phyloP scores from a whole-genome alignment of 2,888 invertebrate genomes.

The Acanthoscelides obtectus region DNA sequence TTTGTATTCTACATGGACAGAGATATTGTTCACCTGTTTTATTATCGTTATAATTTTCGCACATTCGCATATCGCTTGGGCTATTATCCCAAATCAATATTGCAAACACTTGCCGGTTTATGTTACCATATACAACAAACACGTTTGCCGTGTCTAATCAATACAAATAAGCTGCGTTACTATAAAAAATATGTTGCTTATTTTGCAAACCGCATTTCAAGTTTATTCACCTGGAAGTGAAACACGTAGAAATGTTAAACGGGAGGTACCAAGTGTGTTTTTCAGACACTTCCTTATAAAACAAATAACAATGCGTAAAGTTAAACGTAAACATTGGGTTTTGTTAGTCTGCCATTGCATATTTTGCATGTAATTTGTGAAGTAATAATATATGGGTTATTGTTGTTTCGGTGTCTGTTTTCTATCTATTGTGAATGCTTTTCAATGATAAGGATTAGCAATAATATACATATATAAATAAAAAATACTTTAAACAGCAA shows the following conservation, averaged over 20 bases:
- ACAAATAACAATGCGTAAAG: background rate
- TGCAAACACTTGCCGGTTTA: background rate
- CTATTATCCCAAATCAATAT: background rate
- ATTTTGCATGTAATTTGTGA: too few species aligned
- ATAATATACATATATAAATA: too few species aligned
- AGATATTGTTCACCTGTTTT: too few species aligned
- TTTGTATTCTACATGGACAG: too few species aligned
- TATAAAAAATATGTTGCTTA: background rate
- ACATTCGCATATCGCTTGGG: background rate
- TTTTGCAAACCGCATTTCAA: background rate
- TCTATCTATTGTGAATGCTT: too few species aligned
- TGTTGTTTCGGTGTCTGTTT: too few species aligned
- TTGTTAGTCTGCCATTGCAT: too few species aligned
- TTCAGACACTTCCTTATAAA: background rate
- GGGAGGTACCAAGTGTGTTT: background rate
- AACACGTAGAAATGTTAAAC: background rate
- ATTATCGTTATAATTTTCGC: background rate
- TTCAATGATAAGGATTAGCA: too few species aligned
- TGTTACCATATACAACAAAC: background rate
- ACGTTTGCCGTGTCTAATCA: background rate
- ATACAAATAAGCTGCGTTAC: background rate
- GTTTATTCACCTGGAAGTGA: background rate
- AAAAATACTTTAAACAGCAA: too few species aligned
- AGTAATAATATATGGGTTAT: too few species aligned
- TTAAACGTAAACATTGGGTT: background rate